phyloP scores from a whole-genome alignment of 2,797 vertebrate species.

The Chelon auratus region DNA sequence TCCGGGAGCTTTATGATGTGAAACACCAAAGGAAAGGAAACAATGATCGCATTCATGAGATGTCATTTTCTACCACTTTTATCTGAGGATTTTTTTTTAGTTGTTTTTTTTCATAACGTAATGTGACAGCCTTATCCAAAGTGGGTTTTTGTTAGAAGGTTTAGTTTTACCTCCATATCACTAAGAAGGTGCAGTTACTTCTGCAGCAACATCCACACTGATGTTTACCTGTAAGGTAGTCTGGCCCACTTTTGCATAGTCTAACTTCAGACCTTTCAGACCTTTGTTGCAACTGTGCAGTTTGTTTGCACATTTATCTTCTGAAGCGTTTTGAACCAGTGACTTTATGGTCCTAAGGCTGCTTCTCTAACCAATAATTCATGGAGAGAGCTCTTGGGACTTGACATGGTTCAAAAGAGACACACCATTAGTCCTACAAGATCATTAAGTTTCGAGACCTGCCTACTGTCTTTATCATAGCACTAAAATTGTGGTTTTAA shows the following conservation, averaged over 20 bases:
- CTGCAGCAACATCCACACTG: constrained; percentile 11
- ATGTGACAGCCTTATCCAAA: constrained; percentile 66
- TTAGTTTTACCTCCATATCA: constrained; percentile 63
- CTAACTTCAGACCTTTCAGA: background rate
- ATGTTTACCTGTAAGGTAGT: background rate
- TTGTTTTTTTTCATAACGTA: constrained; percentile 58
- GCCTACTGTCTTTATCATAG: too few species aligned
- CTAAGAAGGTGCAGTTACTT: constrained; percentile 34
- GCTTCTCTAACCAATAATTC: too few species aligned
- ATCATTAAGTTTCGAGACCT: too few species aligned
- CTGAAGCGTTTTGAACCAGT: too few species aligned
- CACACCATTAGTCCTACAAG: too few species aligned
- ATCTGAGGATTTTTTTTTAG: constrained; percentile 76
- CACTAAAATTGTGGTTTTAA: too few species aligned
- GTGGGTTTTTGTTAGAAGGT: constrained; percentile 55
- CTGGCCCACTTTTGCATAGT: background rate
- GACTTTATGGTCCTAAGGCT: too few species aligned
- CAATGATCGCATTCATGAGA: constrained; percentile 86
- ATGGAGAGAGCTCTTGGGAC: too few species aligned
- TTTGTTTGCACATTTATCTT: too few species aligned
- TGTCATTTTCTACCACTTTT: constrained; percentile 83
- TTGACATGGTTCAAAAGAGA: too few species aligned
- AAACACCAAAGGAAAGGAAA: constrained; percentile 86
- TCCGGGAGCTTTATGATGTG: constrained; percentile 86
- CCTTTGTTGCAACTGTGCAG: too few species aligned